Evolutionary conservation across 2,888 invertebrate species (phyloP), one percentile per base, ranked within the genome.

Genomic region (Belgica antarctica): DNA sequence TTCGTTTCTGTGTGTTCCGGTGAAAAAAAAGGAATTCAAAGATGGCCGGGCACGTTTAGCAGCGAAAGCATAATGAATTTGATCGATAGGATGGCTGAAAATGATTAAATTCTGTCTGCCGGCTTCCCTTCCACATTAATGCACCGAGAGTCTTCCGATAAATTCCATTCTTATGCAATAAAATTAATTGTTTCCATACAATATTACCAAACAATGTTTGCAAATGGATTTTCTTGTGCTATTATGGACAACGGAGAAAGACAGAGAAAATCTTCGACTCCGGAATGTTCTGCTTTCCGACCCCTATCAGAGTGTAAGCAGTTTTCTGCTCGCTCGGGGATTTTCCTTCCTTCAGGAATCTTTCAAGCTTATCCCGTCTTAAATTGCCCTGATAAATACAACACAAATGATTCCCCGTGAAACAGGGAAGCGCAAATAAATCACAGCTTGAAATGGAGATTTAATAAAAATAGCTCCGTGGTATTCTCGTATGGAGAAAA

Each of bases 391-490:
- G 65, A 66, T 66, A 66, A 52, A 66, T 66, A 66, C 65, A 47
- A 47, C 47, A 47, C 47, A 47, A 66, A 66, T 66, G 47, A 46
- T 27, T 66, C 47, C 65, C 41, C 22, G 65, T 46, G 46, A 28
- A 66, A 47, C n/a, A 52, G 41, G 27, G 22, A 28, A 47, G 19
- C 27, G 65, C 65, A 66, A 66, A 66, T 66, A 66, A 66, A 66
- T 66, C 65, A 66, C 65, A 66, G 65, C 65, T 66, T 66, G 65
- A 66, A 63, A 66, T 66, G 65, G 65, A 66, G 65, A 66, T 66
- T 66, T 66, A 66, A 66, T 66, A 66, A 66, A 66, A 66, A 66
- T 47, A 66, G 41, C 63, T 63, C 63, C 41, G 63, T 63, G 63
- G 24, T 63, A 63, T 63, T n/a, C 63, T 63, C 63, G 41, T 34